Base-by-base conservation (phyloP, 2,113 vertebrate species). In the Prochilodus magdalenae region DNA sequence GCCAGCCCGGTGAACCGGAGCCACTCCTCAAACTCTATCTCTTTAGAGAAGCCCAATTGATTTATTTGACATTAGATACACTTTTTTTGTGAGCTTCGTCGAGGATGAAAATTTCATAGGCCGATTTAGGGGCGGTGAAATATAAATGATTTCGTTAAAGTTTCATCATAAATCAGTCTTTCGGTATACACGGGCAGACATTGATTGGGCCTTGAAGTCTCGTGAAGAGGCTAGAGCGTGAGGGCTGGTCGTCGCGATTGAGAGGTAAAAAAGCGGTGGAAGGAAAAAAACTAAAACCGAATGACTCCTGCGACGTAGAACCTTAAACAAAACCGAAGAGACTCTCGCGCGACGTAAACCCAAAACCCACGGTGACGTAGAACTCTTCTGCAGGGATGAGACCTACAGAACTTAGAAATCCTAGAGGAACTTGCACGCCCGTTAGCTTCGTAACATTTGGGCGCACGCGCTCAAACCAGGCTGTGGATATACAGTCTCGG, bases 111-210 rank as follows among this genome's bases (percentile, higher is more conserved):
- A 90, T 96, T 96, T 96, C 91, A 97, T 96, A 91, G 89, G 86
- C 90, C 93, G 94, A 94, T 97, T 98, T 96, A 96, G 91, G 91
- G 93, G 92, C 91, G 73, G 94, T 97, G 94, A 98, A 98, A 97
- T 97, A 97, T 96, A 94, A 96, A 98, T 96, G 94, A 88, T 91
- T 94, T 90, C 92, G 95, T 97, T 95, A 96, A 97, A 96, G 93
- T 96, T 97, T 96, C 93, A 96, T 96, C 92, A 93, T 94, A 95
- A 95, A 96, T 96, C 95, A 95, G 93, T 93, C 93, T 91, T 89
- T 89, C 89, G 89, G 88, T 94, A 93, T 93, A 92, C 93, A 91
- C 88, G 90, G 96, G 92, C 91, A 92, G 95, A 94, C 95, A 93
- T 92, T 91, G 94, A 95, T 94, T 90, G 89, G 88, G 87, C 91